phyloP scores from a whole-genome alignment of 2,888 invertebrate species.

The Schizaphis graminum region DNA sequence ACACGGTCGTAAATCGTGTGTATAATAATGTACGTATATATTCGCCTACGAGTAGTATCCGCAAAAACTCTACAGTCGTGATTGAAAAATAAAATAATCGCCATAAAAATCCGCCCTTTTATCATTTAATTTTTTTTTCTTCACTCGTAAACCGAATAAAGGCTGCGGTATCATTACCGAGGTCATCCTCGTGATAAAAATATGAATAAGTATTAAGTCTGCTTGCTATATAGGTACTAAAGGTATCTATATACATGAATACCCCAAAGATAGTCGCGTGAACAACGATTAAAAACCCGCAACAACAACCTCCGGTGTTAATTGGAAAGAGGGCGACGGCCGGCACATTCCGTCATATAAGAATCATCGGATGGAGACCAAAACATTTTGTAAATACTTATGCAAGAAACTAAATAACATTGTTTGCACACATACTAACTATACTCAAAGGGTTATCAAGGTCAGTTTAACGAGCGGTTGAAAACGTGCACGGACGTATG shows the following conservation, averaged over 20 bases:
- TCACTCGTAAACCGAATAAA: slow-evolving; percentile 33
- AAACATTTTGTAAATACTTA: neutral
- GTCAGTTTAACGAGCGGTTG: slow-evolving; percentile 28
- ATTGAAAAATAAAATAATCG: slow-evolving; percentile 52
- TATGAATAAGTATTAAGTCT: neutral
- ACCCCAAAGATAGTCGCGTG: neutral
- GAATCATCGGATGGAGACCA: neutral
- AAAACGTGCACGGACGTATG: neutral
- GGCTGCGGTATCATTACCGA: too few relatives aligned
- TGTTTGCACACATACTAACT: neutral
- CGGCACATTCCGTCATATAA: neutral
- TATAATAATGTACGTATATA: slow-evolving; percentile 31
- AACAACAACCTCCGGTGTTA: neutral
- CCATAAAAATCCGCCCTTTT: slow-evolving; percentile 47
- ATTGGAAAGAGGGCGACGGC: neutral
- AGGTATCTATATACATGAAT: neutral
- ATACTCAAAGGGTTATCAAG: slow-evolving; percentile 33
- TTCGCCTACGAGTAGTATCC: slow-evolving; percentile 50
- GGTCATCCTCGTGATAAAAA: neutral
- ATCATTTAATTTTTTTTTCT: slow-evolving; percentile 24
- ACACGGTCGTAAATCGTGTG: slow-evolving; percentile 49
- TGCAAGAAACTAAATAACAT: neutral
- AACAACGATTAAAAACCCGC: neutral
- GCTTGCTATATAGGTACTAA: neutral
- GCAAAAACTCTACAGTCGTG: slow-evolving; percentile 40